Percentiles rank a stretch among this genome's conserved stretches.
These are phyloP conservation scores for Aporrectodea caliginosa DNA, from an alignment of 1,140 invertebrate genomes.

Conservation along the genomic window DNA sequence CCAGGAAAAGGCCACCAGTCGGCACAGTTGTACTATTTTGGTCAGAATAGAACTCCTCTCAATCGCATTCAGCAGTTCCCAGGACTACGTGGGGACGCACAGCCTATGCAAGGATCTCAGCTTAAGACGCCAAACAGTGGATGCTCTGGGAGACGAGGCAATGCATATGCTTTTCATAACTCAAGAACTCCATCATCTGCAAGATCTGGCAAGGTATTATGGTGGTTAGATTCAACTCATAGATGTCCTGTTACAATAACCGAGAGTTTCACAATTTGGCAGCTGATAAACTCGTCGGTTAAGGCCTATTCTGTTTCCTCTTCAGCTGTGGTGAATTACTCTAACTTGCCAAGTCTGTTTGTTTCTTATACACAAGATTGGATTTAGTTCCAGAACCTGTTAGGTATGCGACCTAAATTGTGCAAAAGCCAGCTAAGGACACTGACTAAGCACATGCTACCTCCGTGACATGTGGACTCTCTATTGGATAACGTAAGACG, in stretches of 20 bases:
- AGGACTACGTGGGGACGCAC: background rate
- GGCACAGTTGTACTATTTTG: background rate
- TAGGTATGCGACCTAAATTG: too few relatives aligned
- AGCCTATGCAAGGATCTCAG: background rate
- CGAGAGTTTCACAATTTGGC: too few relatives aligned
- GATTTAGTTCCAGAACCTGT: too few relatives aligned
- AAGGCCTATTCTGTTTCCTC: background rate
- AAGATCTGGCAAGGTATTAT: background rate
- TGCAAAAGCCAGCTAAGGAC: too few relatives aligned
- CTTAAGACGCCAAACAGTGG: background rate
- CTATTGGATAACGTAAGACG: too few relatives aligned
- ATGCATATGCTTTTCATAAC: background rate
- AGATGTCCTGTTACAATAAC: too few relatives aligned
- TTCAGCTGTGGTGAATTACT: background rate
- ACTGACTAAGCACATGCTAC: too few relatives aligned
- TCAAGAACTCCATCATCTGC: background rate
- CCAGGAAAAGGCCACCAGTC: background rate
- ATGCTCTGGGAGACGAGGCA: background rate
- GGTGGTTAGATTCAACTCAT: too few relatives aligned
- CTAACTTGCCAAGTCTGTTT: background rate
- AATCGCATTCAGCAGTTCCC: background rate
- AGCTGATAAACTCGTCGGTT: background rate
- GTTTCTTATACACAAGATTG: background rate
- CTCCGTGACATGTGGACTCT: too few relatives aligned
- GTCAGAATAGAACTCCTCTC: background rate